A percentile compares a stretch with the other conserved stretches of the same genome.
Evolutionary conservation across 2,888 invertebrate species (phyloP).

Genomic region (Steromphala cineraria): DNA sequence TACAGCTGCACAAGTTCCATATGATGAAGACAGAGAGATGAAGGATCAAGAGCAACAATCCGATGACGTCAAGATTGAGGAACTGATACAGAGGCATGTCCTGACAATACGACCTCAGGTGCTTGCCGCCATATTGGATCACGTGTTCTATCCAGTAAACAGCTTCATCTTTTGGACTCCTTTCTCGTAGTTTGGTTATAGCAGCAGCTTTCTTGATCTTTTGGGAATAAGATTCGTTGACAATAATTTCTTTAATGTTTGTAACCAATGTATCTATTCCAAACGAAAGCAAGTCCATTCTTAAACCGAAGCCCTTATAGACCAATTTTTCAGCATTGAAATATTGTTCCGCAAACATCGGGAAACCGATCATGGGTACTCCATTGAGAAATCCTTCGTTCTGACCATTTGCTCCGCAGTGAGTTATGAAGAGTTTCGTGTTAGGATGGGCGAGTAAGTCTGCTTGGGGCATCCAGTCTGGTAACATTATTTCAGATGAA

Average conservation of each 20-base stretch:
- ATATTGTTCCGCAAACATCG: constrained; percentile 47
- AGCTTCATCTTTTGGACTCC: constrained; percentile 46
- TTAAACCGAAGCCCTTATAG: constrained; percentile 46
- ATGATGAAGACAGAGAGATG: background rate
- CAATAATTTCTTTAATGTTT: constrained; percentile 36
- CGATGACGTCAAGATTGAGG: constrained; percentile 49
- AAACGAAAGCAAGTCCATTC: constrained; percentile 34
- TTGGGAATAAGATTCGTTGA: constrained; percentile 33
- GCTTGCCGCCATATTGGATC: constrained; percentile 53
- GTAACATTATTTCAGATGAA: constrained; percentile 26
- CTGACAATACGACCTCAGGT: constrained; percentile 45
- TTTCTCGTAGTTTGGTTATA: constrained; percentile 33
- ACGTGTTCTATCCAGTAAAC: constrained; percentile 60
- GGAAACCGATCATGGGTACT: constrained; percentile 54
- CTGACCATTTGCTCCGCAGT: constrained; percentile 55
- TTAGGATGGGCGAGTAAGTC: constrained; percentile 51
- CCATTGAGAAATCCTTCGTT: constrained; percentile 57
- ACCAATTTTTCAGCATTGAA: constrained; percentile 43
- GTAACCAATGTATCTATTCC: constrained; percentile 30
- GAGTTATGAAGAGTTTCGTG: constrained; percentile 52
- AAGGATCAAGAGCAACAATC: constrained; percentile 16
- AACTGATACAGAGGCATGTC: constrained; percentile 54
- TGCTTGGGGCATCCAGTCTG: constrained; percentile 54
- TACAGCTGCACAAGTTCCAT: background rate
- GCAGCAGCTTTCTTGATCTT: constrained; percentile 38